phyloP scores from a whole-genome alignment of 2,113 vertebrate species.

The Balaeniceps rex region DNA sequence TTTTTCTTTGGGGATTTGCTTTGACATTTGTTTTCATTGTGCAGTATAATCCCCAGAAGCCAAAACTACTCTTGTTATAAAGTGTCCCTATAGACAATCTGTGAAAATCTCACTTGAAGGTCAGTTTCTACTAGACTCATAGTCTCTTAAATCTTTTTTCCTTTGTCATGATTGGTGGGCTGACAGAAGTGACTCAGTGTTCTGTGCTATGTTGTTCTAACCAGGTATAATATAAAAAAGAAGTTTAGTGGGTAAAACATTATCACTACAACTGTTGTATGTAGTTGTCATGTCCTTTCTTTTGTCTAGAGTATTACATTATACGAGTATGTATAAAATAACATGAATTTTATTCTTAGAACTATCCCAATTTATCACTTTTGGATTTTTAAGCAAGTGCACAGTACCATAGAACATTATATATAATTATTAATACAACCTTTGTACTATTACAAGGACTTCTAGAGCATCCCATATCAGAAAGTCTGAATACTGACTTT shows the following conservation, averaged over 20 bases:
- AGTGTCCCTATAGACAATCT: not conserved
- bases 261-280: not conserved
- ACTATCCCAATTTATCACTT: not conserved
- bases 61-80: constrained; percentile 41
- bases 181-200: not conserved
- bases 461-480: not conserved
- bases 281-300: not conserved
- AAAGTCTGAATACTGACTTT: not conserved
- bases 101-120: constrained; percentile 43
- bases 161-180: constrained; percentile 16
- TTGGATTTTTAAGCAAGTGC: not conserved
- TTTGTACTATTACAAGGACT: not conserved
- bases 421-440: not conserved
- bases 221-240: not conserved
- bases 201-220: constrained; percentile 3
- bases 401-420: not conserved
- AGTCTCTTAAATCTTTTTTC: not conserved
- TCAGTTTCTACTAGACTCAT: constrained; percentile 41
- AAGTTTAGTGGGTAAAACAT: not conserved
- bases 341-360: constrained; percentile 22
- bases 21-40: constrained; percentile 65
- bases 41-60: constrained; percentile 38
- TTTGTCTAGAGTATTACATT: not conserved
- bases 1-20: constrained; percentile 45
- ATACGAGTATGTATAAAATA: not conserved